Evolutionary conservation across 2,888 invertebrate species (phyloP), one percentile per base, ranked within the genome.

Genomic region (Bugula neritina): DNA sequence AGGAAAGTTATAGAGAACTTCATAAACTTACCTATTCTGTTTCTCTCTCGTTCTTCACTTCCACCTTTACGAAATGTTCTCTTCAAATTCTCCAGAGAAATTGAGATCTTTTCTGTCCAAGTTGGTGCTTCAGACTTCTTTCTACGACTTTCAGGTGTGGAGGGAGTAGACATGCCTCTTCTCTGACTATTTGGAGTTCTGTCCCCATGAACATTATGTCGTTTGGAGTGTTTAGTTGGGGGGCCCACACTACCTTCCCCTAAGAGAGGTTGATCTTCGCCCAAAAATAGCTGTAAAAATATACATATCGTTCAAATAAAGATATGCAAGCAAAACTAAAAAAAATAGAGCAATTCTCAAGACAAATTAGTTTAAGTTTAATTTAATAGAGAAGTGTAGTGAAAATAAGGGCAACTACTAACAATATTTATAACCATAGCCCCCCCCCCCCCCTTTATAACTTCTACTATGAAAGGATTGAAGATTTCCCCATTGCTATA

Each of bases 141-240:
- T 63, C 63, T 63, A 34, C 63, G 63, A n/a, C 27, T 63, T n/a
- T 63, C 63, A 29, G 63, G 63, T 5, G 63, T 63, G n/a, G 31
- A 63, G 5, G 63, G 63, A 31, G 63, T 63, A 31, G 63, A 63
- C 31, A 31, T 34, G 10, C 63, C 63, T 31, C 31, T 63, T 31
- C 63, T 63, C 63, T 63, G 63, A 13, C 21, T 27, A 27, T 31
- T 31, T 2, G 63, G 63, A 3, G 63, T 63, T 5, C 31, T 25
- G 43, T 17, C 17, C 5, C 43, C 43, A 17, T 43, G 3, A 43
- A 5, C 43, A 10, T 17, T 17, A 5, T 43, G 43, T 10, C 43
- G 43, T 17, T 43, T 43, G 43, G 43, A 17, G 10, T 43, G 43
- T 43, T 17, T 43, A 43, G 10, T 10, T 43, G 43, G 17, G 5